Evolutionary conservation across 2,888 invertebrate species (phyloP).

Genomic region (Therioaphis trifolii): DNA sequence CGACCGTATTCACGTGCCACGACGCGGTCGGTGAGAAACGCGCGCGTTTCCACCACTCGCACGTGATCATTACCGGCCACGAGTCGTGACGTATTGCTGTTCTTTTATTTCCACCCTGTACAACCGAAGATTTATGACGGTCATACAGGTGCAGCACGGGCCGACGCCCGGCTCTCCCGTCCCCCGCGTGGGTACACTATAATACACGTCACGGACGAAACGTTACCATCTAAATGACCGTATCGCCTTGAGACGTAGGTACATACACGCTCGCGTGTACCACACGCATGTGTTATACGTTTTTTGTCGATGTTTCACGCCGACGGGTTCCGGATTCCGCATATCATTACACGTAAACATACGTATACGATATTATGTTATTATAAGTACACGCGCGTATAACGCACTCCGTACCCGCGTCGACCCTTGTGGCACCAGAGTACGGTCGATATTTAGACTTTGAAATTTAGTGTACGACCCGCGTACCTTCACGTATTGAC

Average conservation of each 20-base stretch:
- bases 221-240: slow-evolving; percentile 23
- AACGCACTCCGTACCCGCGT: no score
- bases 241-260: not conserved
- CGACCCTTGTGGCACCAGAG: no score
- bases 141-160: not conserved
- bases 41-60: not conserved
- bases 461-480: no score
- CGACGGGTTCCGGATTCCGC: not conserved
- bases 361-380: no score
- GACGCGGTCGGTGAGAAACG: not conserved
- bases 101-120: slow-evolving; percentile 44
- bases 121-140: slow-evolving; percentile 52
- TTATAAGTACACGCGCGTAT: no score
- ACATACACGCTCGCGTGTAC: not conserved
- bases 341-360: not conserved
- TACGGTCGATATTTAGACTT: no score
- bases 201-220: slow-evolving; percentile 35
- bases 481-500: no score
- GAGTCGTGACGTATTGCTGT: slow-evolving; percentile 58
- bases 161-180: not conserved
- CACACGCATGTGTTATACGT: not conserved
- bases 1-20: no score
- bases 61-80: slow-evolving; percentile 44
- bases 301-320: slow-evolving; percentile 14
- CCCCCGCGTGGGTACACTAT: not conserved